Base-by-base conservation (phyloP, 1,140 invertebrate genomes). In the Steinernema feltiae region DNA sequence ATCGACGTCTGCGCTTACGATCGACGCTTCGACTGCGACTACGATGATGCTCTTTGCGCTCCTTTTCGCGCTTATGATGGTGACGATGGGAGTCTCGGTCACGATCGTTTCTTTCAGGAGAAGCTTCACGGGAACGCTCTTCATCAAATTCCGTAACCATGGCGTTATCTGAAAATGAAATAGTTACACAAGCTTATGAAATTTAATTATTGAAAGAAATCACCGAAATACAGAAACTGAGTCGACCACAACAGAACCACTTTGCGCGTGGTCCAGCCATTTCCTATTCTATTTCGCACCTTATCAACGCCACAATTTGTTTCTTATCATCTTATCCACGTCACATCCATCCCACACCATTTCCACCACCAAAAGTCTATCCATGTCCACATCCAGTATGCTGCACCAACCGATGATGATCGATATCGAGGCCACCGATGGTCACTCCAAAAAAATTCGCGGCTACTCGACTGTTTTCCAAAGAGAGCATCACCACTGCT, bases 71-170 rank as follows among this genome's bases (percentile, higher is more conserved):
- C 35, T 41, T 41, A 18, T 41, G 35, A 18, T 63, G 53, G 53
- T 63, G 53, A 27, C 53, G 15, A 21, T 27, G 53, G n/a, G n/a
- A n/a, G 12, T 63, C 53, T 3, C 82, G 70, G 80, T 81, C 79
- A 78, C 82, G 31, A 48, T 75, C 27, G 79, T 83, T 69, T 32
- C 73, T 1, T 32, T 71, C 30, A 18, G 30, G 27, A 69, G 70
- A 46, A 78, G 78, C 46, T 81, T 82, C 31, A 76, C 71, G 3
- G 72, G 71, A 0, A 72, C 82, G 35, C 81, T 79, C n/a, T 82
- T 82, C 71, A 77, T 83, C 30, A 27, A 77, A 1, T 76, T 32
- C 30, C n/a, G 30, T 12, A 74, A 73, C 32, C 32, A 74, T 74
- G 18, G 7, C 32, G 32, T 31, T 41, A n/a, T 27, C 70, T 75